phyloP scores from a whole-genome alignment of 2,797 vertebrate species.

The Urophycis tenuis region DNA sequence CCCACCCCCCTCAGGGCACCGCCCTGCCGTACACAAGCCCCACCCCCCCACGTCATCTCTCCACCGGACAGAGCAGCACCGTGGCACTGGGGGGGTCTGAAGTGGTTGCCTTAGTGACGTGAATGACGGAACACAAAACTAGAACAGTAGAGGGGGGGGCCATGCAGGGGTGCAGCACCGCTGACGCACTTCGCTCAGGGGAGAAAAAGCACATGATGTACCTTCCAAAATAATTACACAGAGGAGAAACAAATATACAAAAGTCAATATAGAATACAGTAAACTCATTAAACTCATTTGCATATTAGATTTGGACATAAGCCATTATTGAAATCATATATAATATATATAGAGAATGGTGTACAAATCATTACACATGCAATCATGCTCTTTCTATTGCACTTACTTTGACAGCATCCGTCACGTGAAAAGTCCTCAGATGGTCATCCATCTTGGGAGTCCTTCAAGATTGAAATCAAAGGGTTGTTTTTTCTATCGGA shows the following conservation, averaged over 20 bases:
- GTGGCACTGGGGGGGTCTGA: neutral
- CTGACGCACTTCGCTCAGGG: slow-evolving; percentile 28
- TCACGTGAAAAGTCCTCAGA: neutral
- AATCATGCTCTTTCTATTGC: slow-evolving; percentile 71
- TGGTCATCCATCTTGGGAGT: neutral
- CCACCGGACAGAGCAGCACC: too few species aligned
- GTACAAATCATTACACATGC: slow-evolving; percentile 52
- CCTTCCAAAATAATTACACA: slow-evolving; percentile 45
- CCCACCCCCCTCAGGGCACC: too few species aligned
- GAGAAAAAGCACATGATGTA: slow-evolving; percentile 67
- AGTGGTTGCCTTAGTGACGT: neutral
- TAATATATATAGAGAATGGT: slow-evolving; percentile 59
- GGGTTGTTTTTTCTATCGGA: neutral
- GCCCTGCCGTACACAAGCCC: too few species aligned
- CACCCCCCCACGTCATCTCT: too few species aligned
- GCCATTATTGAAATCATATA: slow-evolving; percentile 54
- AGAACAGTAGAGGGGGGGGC: neutral
- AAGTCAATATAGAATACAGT: slow-evolving; percentile 33
- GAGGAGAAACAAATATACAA: neutral
- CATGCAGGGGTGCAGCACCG: neutral
- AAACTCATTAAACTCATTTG: slow-evolving; percentile 48
- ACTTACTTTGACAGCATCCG: slow-evolving; percentile 60
- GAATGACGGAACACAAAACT: neutral
- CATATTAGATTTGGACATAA: slow-evolving; percentile 64
- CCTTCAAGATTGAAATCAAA: neutral